phyloP scores from a whole-genome alignment of 2,797 vertebrate species.

The Hafferia zeledoni region DNA sequence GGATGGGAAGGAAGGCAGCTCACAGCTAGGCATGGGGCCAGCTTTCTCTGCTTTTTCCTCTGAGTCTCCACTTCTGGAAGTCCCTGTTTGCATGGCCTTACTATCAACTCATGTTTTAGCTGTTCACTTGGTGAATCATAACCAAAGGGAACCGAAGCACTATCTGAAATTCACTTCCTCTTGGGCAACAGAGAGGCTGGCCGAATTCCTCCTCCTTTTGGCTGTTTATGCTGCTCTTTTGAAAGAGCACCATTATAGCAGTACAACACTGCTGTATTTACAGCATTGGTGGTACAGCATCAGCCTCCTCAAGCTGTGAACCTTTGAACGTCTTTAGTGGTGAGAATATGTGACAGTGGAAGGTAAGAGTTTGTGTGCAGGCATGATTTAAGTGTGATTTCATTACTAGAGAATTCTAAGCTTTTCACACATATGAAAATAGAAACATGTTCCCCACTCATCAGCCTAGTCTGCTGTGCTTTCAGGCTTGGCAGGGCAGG shows the following conservation, averaged over 20 bases:
- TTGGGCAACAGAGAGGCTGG: not conserved
- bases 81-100: slow-evolving; percentile 1
- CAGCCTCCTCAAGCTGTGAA: not conserved
- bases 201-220: slow-evolving; percentile 42
- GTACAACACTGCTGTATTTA: not conserved
- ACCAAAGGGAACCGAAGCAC: not conserved
- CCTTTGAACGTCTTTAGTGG: not conserved
- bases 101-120: slow-evolving; percentile 14
- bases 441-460: not conserved
- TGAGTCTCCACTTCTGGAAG: slow-evolving; percentile 37
- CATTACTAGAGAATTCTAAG: not conserved
- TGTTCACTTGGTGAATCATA: slow-evolving; percentile 30
- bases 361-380: not conserved
- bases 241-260: slow-evolving; percentile 6
- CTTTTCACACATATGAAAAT: not conserved
- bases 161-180: slow-evolving; percentile 48
- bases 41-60: slow-evolving; percentile 37
- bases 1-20: slow-evolving; percentile 46
- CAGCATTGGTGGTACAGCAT: not conserved
- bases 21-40: slow-evolving; percentile 36
- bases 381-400: not conserved
- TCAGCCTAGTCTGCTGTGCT: not conserved
- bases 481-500: not conserved
- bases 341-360: not conserved
- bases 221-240: not conserved